These are phyloP conservation scores for Esox niger DNA, from an alignment of 2,113 vertebrate species.

Conservation along the genomic window DNA sequence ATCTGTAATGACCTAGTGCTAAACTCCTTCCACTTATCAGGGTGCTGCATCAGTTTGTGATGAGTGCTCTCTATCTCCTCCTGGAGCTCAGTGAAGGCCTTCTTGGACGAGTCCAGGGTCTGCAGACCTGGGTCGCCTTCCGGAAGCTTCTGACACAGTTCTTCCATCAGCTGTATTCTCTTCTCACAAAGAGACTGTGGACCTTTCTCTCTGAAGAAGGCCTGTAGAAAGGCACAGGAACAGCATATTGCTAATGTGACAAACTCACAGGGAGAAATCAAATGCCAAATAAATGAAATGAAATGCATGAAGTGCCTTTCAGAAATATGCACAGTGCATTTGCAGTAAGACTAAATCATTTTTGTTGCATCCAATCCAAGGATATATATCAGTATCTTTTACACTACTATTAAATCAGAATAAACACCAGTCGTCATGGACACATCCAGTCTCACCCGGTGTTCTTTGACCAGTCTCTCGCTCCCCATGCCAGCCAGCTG, in stretches of 20 bases:
- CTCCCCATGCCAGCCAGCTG: slow-evolving; percentile 81
- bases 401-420: neutral
- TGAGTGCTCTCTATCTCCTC: slow-evolving; percentile 79
- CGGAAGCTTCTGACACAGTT: slow-evolving; percentile 87
- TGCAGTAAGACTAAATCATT: no score
- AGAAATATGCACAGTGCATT: no score
- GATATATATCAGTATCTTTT: no score
- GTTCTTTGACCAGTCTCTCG: slow-evolving; percentile 87
- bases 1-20: slow-evolving; percentile 68
- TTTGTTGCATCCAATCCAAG: no score
- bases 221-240: slow-evolving; percentile 55
- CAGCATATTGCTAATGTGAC: neutral
- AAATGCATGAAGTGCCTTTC: no score
- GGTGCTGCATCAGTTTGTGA: slow-evolving; percentile 77
- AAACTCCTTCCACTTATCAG: slow-evolving; percentile 90
- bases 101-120: slow-evolving; percentile 68
- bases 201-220: slow-evolving; percentile 90
- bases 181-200: slow-evolving; percentile 86
- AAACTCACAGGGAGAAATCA: no score
- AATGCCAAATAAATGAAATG: no score
- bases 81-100: slow-evolving; percentile 75
- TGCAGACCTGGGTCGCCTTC: slow-evolving; percentile 77
- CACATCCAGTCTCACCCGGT: slow-evolving; percentile 75
- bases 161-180: slow-evolving; percentile 86
- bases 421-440: neutral